Base-by-base conservation (phyloP, 2,797 vertebrate species). In the Perodicticus potto region DNA sequence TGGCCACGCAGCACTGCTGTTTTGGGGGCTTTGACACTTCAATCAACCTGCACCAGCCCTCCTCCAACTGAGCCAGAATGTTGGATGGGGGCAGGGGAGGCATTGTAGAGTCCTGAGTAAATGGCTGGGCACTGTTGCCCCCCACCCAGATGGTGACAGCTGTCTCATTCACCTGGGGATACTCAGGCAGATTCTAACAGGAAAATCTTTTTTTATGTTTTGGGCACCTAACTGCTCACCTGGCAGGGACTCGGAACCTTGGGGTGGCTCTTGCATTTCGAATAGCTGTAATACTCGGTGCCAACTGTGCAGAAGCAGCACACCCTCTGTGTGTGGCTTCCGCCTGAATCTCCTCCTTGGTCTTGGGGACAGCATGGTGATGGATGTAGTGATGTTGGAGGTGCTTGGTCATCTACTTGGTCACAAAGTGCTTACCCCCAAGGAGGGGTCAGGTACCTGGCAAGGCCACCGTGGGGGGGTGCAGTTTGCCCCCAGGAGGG, bases 361-460 rank as follows among this genome's bases (percentile, higher is more conserved):
- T 99, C 98, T 99, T 99, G 89, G 99, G 98, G 29, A 98, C 97
- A 27, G 99, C 96, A 87, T 99, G 99, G 98, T 99, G 99, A 98
- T 99, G 99, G 98, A 99, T 99, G 98, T 99, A 99, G 98, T 99
- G 99, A 98, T 99, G 99, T 98, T 99, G 99, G 86, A 99, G 98
- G 72, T 99, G 99, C 97, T 99, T 99, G 49, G 99, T 99, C 43
- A 98, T 98, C 97, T 98, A 99, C 97, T 98, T 99, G 94, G 98
- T 98, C 96, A 99, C 2, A 69, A 99, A 98, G 27, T 98, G 98
- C 97, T 98, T 98, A 89, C 98, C 98, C 70, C 97, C 76, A 6
- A 98, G 92, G 40, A 98, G 57, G 25, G 96, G 97, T 4, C 97
- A 89, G 1, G 98, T 93, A 3, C 96, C 98, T 0, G 77, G 16